A percentile compares a stretch with the other conserved stretches of the same genome.
phyloP scores from a whole-genome alignment of 2,113 vertebrate species.

The Mionectes macconnelli region DNA sequence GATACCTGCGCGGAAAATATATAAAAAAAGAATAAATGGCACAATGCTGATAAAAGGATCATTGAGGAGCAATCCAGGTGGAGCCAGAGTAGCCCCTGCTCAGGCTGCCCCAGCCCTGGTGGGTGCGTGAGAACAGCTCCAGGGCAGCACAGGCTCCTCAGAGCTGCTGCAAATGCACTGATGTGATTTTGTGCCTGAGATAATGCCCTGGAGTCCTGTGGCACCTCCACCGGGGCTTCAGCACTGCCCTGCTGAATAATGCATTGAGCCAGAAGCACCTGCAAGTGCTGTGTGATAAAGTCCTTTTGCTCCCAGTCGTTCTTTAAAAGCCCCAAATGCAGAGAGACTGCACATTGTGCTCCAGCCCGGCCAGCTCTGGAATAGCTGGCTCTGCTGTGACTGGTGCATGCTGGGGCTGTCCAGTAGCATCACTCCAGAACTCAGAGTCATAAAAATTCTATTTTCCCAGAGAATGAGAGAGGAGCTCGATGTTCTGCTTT shows the following conservation, averaged over 20 bases:
- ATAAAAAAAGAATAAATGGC: not conserved
- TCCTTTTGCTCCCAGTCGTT: not conserved
- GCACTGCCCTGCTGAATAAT: not conserved
- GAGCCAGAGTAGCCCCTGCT: not conserved
- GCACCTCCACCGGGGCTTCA: not conserved
- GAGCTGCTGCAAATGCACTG: not conserved
- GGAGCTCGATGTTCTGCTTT: not conserved
- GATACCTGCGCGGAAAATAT: accelerated
- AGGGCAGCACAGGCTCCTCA: not conserved
- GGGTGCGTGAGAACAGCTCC: not conserved
- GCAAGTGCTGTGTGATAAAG: not conserved
- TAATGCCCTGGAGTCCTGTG: not conserved
- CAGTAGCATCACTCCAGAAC: not conserved
- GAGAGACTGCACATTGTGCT: not conserved
- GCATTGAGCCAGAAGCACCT: not conserved
- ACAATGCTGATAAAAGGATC: not conserved
- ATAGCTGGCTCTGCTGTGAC: not conserved
- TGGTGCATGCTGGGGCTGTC: not conserved
- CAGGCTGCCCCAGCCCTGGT: not conserved
- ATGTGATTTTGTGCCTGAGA: not conserved
- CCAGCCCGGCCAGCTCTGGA: not conserved
- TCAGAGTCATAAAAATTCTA: accelerated
- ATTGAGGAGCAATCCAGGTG: accelerated
- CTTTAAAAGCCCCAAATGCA: not conserved
- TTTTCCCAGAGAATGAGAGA: not conserved